Conservation (phyloP, 2,888 invertebrate species). For the Stenodera caucasica region DNA sequence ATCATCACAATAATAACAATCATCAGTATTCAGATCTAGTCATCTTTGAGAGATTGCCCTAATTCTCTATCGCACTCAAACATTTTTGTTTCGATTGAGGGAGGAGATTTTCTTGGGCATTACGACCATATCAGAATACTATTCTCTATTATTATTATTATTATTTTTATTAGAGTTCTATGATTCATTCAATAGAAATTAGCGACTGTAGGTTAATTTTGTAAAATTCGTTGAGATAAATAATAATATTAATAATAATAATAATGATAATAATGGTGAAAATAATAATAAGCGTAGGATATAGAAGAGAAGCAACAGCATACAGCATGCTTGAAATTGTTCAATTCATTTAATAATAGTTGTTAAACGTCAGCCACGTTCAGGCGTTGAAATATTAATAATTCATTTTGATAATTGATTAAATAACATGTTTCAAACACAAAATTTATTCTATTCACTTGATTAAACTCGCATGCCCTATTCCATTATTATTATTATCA, state of each 20-base stretch:
- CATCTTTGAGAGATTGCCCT: too few relatives aligned
- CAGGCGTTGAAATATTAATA: conserved; percentile 7
- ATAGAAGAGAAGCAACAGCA: not conserved
- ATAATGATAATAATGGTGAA: not conserved
- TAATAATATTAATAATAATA: not conserved
- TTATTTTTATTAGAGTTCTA: too few relatives aligned
- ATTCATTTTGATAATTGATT: conserved; percentile 8
- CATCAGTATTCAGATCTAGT: too few relatives aligned
- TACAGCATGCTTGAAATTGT: not conserved
- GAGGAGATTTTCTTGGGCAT: too few relatives aligned
- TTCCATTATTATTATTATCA: conserved; percentile 2
- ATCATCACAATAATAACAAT: too few relatives aligned
- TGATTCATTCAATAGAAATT: not conserved
- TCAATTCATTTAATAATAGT: conserved; percentile 3
- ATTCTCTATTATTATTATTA: too few relatives aligned
- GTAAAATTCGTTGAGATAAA: too few relatives aligned
- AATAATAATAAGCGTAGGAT: not conserved
- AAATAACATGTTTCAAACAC: conserved; percentile 5
- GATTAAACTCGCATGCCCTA: conserved; percentile 1
- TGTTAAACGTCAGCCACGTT: not conserved
- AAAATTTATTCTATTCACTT: conserved; percentile 9
- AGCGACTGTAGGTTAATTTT: not conserved
- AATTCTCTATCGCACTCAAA: too few relatives aligned
- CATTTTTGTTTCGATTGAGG: too few relatives aligned
- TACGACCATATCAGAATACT: too few relatives aligned